Evolutionary conservation across 2,113 vertebrate species (phyloP).

Genomic region (Hippocampus zosterae): DNA sequence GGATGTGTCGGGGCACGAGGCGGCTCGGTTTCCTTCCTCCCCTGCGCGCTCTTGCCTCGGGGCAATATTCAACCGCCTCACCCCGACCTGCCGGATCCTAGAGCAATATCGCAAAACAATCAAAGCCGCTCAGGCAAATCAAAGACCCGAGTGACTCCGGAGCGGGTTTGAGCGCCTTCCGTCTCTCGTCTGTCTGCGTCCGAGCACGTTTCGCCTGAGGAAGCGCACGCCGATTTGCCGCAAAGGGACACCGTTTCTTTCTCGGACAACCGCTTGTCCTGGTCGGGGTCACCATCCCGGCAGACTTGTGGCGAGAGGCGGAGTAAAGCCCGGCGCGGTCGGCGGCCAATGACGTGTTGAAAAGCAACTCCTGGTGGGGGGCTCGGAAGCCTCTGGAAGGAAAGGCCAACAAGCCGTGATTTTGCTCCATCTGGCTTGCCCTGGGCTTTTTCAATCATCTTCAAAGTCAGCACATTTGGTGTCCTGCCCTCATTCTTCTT

Average conservation of each 20-base stretch:
- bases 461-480: not conserved
- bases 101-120: constrained; percentile 65
- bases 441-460: constrained; percentile 4
- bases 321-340: not conserved
- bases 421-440: not conserved
- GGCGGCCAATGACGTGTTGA: not conserved
- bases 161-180: constrained; percentile 40
- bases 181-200: constrained; percentile 20
- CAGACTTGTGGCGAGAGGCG: not conserved
- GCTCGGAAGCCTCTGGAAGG: not conserved
- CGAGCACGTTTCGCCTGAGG: constrained; percentile 36
- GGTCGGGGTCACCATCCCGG: not conserved
- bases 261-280: too few relatives aligned
- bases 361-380: not conserved
- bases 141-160: constrained; percentile 60
- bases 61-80: constrained; percentile 71
- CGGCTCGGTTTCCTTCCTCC: constrained; percentile 42
- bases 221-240: constrained; percentile 33
- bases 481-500: constrained; percentile 21
- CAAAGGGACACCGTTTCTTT: too few relatives aligned
- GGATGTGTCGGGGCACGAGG: constrained; percentile 66
- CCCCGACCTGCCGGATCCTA: constrained; percentile 63
- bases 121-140: constrained; percentile 69
- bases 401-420: not conserved
- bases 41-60: constrained; percentile 46